A percentile compares a stretch with the other conserved stretches of the same genome.
These are phyloP conservation scores for Aphelinus atriplicis DNA, from an alignment of 1,140 invertebrate genomes.

Conservation along the genomic window DNA sequence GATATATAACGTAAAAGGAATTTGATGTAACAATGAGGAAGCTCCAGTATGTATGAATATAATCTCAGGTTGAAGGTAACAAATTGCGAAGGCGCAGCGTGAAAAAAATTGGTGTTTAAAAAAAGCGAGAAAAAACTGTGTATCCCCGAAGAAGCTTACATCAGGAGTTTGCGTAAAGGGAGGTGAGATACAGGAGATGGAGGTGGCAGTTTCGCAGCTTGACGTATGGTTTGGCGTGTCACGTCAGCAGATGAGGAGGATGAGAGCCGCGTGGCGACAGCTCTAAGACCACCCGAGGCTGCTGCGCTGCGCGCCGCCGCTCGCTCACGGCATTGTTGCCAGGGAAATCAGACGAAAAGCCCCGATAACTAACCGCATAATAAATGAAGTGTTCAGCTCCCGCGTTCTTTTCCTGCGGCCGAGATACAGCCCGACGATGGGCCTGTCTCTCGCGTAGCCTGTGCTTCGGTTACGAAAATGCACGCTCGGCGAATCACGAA, in stretches of 20 bases:
- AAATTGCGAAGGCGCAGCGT: too few species aligned
- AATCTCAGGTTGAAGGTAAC: too few species aligned
- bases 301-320: constrained; percentile 43
- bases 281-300: constrained; percentile 50
- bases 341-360: constrained; percentile 68
- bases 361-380: constrained; percentile 67
- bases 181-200: constrained; percentile 37
- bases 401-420: constrained; percentile 3
- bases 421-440: not conserved
- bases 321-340: constrained; percentile 64
- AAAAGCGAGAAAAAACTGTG: constrained; percentile 23
- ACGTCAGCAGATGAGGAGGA: constrained; percentile 56
- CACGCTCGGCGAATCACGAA: too few species aligned
- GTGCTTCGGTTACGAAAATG: too few species aligned
- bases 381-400: constrained; percentile 64
- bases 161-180: constrained; percentile 37
- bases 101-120: too few species aligned
- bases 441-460: too few species aligned
- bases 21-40: too few species aligned
- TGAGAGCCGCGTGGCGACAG: constrained; percentile 49
- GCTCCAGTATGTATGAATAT: too few species aligned
- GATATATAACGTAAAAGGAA: too few species aligned
- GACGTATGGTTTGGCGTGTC: constrained; percentile 59
- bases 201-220: constrained; percentile 44
- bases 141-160: constrained; percentile 20